Evolutionary conservation across 2,797 vertebrate genomes (phyloP), one percentile per base, ranked within the genome.

Genomic region (Acanthis flammea): DNA sequence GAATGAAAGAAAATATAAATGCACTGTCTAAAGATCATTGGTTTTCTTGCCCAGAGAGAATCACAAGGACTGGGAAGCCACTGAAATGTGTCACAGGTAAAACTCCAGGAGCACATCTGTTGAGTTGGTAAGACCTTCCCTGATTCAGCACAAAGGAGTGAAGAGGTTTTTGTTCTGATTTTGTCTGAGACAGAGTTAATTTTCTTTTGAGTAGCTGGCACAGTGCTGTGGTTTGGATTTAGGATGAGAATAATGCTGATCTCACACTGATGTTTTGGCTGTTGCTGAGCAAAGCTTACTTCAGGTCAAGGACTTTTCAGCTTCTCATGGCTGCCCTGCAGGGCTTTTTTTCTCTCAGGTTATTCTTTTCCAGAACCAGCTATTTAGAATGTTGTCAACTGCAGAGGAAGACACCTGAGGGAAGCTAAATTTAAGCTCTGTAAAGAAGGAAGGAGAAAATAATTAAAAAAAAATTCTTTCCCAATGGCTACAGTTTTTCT

Each of bases 41-140:
- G 4, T 54, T 88, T 48, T 10, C 21, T 66, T 65, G 28, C 4
- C 12, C 37, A 47, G 31, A 63, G 45, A 42, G 12, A 39, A 14
- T 67, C 13, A 17, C 0, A 15, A 6, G 14, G 6, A 70, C 2
- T 62, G n/a, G 14, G 23, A 67, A 4, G 28, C 41, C 4, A 1
- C 23, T 53, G 19, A 61, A 78, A 61, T 57, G 1, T 35, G 4
- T 42, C 45, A 47, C 21, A 41, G 18, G 2, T n/a, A 37, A 44
- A 93, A 68, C 14, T 62, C 6, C 30, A 75, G 44, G 66, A 75
- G 1, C 7, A 24, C 12, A 33, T 16, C 37, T 23, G 8, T 5
- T 76, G 33, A 37, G 5, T 71, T 51, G 19, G 15, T 72, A 48
- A 89, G 18, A 58, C 24, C 4, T 57, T 50, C 10, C 13, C 42